Conservation (phyloP, 2,888 invertebrate species). For the Andrena chrysosceles region DNA sequence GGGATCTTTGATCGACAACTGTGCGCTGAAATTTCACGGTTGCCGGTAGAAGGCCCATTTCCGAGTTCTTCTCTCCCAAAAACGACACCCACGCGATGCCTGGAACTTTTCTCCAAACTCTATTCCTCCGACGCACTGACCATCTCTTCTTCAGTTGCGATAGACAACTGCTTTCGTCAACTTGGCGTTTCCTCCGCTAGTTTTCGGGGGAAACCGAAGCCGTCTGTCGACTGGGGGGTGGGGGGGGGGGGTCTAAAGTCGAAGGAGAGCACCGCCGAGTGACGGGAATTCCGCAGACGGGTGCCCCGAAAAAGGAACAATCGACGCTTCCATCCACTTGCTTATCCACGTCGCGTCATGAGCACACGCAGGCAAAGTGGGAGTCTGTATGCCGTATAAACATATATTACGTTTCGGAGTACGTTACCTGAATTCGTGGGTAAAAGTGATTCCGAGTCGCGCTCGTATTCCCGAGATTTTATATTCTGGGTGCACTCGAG, state of each 20-base stretch:
- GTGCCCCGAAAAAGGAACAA: constrained; percentile 59
- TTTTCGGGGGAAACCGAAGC: constrained; percentile 14
- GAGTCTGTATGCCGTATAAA: constrained; percentile 48
- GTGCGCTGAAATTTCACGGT: constrained; percentile 1
- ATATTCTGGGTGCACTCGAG: constrained; percentile 61
- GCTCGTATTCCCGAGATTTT: constrained; percentile 57
- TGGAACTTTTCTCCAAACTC: no score
- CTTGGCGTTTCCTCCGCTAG: background rate
- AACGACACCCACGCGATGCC: no score
- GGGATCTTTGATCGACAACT: constrained; percentile 18
- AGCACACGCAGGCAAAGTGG: constrained; percentile 45
- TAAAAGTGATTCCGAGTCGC: constrained; percentile 64
- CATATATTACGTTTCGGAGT: constrained; percentile 63
- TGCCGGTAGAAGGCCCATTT: background rate
- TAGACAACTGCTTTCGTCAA: no score
- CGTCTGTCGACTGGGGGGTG: background rate
- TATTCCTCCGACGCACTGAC: no score
- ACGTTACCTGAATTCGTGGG: constrained; percentile 64
- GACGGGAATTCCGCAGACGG: constrained; percentile 24
- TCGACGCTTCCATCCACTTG: constrained; percentile 63
- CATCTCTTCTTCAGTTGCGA: background rate
- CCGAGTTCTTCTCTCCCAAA: no score
- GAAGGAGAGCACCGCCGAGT: background rate
- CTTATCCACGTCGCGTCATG: constrained; percentile 51
- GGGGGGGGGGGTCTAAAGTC: background rate